Evolutionary conservation across 2,888 invertebrate genomes (phyloP), one percentile per base, ranked within the genome.

Genomic region (Epistrophe eligans): DNA sequence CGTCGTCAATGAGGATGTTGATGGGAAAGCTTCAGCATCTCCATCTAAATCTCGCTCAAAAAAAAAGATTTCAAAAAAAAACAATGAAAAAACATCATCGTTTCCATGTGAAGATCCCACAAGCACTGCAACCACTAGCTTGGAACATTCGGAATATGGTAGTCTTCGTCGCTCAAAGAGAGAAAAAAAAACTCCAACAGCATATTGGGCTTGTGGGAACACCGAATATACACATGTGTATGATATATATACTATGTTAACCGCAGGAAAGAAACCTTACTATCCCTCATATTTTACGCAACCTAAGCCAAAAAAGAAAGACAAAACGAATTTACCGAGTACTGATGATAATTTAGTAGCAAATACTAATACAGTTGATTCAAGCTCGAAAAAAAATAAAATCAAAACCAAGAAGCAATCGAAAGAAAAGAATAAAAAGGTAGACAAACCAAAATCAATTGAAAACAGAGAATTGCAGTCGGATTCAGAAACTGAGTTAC

Each of bases 311-410:
- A 57, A 19, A 40, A 19, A 13, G 9, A 40, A 15, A 17, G 4
- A 67, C 15, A 60, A 50, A 11, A n/a, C 0, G 3, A 17, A 4
- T 17, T 9, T 10, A 48, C 4, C 71, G 79, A 79, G 40, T 7
- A 38, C 24, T 43, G 38, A 62, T n/a, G 43, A 76, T 28, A 71
- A 76, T 74, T 85, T 85, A 85, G 85, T 85, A 85, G 73, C 11
- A 9, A 81, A 77, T 81, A 85, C 85, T 85, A 85, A 77, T 35
- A 45, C 19, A 55, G 13, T 17, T 58, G 28, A 67, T 62, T 70
- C 71, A 4, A 70, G 40, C 43, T 79, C 79, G 76, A 71, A 74
- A 70, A 55, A 52, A 52, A 15, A 4, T 17, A 19, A 8, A 28
- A 45, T 38, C 8, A 38, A 35, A 10, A 28, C 4, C 17, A 57